Base-by-base conservation (phyloP, 2,113 vertebrate genomes). In the Amia ocellicauda region DNA sequence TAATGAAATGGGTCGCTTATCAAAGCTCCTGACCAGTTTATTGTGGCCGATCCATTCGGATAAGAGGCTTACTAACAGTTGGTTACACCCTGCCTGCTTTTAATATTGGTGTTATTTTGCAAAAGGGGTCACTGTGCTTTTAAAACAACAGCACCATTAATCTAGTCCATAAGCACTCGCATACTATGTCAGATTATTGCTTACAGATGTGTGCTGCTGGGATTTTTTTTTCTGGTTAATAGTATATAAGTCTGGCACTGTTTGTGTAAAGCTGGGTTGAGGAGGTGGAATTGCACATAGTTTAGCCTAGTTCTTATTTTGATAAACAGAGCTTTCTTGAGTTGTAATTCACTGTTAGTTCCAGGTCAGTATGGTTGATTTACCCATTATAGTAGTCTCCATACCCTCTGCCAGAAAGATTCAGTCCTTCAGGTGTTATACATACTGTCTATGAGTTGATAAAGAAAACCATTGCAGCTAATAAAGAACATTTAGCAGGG, bases 1-100 rank as follows among this genome's bases (percentile, higher is more conserved):
- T 26, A 23, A 26, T 43, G 13, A 61, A 27, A 7, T 26, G 3
- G 24, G 40, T 56, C 62, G 16, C 31, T 19, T 8, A 28, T 55
- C 29, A 31, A 28, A 24, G 27, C 36, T 49, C 55, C 20, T 50
- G n/a, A 28, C 64, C 59, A 2, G 23, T 68, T 63, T 72, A 68
- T 74, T 67, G 62, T 51, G 51, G 42, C 45, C 53, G 42, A 53
- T 19, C 55, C 67, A 47, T 74, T 76, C 69, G 71, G 72, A 72
- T 52, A 71, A 79, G 77, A 75, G 75, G 79, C 78, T 77, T 40
- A 73, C 45, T 55, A 64, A 74, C 36, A 63, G 42, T 62, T 52
- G 63, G 74, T 52, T 66, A 49, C 50, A 66, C 70, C 41, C 5
- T 1, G 56, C 19, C 28, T 45, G 53, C 69, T 45, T 58, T 45